Conservation (phyloP, 2,888 invertebrate species). For the Pyralis farinalis region DNA sequence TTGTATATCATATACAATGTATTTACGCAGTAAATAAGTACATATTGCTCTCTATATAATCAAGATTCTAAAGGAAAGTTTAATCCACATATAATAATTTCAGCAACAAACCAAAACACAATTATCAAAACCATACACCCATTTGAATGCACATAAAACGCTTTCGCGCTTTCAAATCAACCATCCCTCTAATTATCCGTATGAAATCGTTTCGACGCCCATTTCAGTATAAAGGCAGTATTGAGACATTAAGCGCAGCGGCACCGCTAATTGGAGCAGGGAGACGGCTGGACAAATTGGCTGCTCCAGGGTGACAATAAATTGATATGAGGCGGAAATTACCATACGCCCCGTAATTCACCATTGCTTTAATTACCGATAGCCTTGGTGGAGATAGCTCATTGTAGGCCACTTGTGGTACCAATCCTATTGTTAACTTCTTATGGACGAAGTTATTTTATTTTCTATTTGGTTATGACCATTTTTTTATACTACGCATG, state of each 20-base stretch:
- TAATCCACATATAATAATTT: too few relatives aligned
- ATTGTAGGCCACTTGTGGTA: constrained; percentile 23
- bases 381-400: constrained; percentile 44
- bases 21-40: too few relatives aligned
- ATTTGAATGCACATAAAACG: constrained; percentile 11
- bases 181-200: constrained; percentile 28
- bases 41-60: too few relatives aligned
- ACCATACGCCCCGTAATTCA: constrained; percentile 69
- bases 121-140: constrained; percentile 1
- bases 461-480: not conserved
- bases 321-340: constrained; percentile 70
- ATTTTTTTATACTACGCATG: not conserved
- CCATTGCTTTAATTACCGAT: constrained; percentile 69
- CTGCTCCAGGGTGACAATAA: constrained; percentile 75
- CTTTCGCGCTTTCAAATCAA: constrained; percentile 20
- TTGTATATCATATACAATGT: too few relatives aligned
- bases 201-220: constrained; percentile 33
- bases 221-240: constrained; percentile 37
- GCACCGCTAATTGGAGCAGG: constrained; percentile 63
- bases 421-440: not conserved
- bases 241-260: constrained; percentile 59
- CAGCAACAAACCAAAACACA: constrained; percentile 6
- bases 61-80: too few relatives aligned
- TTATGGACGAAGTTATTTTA: not conserved
- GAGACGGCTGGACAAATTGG: constrained; percentile 64